Percentiles rank a stretch among this genome's conserved stretches.
These are phyloP conservation scores for Petroica traversi DNA, from an alignment of 2,113 vertebrate genomes.

Conservation along the genomic window DNA sequence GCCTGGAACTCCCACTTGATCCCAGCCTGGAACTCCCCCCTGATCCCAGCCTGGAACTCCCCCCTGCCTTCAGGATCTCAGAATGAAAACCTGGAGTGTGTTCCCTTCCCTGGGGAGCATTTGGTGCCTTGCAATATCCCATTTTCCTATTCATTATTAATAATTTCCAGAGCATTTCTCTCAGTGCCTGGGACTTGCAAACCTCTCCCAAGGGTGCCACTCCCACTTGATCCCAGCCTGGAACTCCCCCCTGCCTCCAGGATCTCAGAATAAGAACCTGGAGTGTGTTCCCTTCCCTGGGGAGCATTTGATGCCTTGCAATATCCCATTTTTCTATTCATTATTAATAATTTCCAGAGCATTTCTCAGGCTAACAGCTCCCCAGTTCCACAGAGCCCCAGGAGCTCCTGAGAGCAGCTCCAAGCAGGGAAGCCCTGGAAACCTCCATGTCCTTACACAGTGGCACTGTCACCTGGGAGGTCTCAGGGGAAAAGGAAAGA, in stretches of 20 bases:
- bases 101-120: neutral
- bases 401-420: neutral
- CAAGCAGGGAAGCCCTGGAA: neutral
- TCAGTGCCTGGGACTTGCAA: neutral
- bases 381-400: neutral
- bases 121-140: neutral
- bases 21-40: too few species aligned
- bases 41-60: too few species aligned
- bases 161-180: conserved; percentile 6
- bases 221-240: too few species aligned
- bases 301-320: neutral
- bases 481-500: neutral
- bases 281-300: neutral
- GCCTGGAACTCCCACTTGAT: too few species aligned
- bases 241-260: neutral
- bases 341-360: neutral
- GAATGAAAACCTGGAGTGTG: neutral
- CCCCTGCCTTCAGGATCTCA: neutral
- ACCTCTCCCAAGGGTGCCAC: neutral
- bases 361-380: conserved; percentile 10
- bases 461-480: neutral
- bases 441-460: neutral
- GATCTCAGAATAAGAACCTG: neutral
- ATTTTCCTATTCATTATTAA: neutral
- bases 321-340: neutral